Percentiles rank a stretch among this genome's conserved stretches.
phyloP scores from a whole-genome alignment of 2,888 invertebrate genomes.

The Xanthorhoe designata region DNA sequence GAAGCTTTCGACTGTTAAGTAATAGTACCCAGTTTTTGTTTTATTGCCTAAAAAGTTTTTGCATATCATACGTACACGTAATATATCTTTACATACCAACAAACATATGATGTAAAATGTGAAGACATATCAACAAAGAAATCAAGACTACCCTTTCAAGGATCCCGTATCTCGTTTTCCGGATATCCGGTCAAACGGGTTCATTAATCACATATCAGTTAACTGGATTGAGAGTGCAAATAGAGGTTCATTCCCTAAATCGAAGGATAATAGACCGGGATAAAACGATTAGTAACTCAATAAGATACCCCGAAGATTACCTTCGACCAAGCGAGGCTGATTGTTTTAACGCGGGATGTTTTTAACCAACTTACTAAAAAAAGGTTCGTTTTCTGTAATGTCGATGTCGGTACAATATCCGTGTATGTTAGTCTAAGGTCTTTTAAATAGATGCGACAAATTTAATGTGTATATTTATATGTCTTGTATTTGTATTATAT shows the following conservation, averaged over 20 bases:
- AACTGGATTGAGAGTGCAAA: slow-evolving; percentile 61
- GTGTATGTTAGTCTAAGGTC: no score
- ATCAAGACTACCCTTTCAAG: slow-evolving; percentile 40
- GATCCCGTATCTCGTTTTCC: slow-evolving; percentile 45
- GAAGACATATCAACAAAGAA: slow-evolving; percentile 4
- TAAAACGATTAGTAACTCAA: slow-evolving; percentile 37
- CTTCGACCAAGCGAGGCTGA: slow-evolving; percentile 19
- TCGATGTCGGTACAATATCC: no score
- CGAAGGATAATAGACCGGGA: slow-evolving; percentile 34
- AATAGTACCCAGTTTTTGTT: no score
- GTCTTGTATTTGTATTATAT: no score
- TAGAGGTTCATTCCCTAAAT: slow-evolving; percentile 40
- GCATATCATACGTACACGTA: no score
- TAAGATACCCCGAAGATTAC: slow-evolving; percentile 33
- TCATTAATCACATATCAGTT: slow-evolving; percentile 75
- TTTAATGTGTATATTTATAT: no score
- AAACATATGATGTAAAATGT: background rate
- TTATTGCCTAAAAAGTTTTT: no score
- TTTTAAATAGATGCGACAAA: no score
- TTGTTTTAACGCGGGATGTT: slow-evolving; percentile 22
- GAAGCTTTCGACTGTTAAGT: no score
- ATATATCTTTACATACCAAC: no score
- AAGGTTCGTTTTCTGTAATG: no score
- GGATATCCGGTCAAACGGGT: slow-evolving; percentile 54
- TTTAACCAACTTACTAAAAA: slow-evolving; percentile 10